Percentiles rank a stretch among this genome's conserved stretches.
These are phyloP conservation scores for Drosophila nikananu DNA, from an alignment of 1,140 invertebrate species.

Conservation along the genomic window DNA sequence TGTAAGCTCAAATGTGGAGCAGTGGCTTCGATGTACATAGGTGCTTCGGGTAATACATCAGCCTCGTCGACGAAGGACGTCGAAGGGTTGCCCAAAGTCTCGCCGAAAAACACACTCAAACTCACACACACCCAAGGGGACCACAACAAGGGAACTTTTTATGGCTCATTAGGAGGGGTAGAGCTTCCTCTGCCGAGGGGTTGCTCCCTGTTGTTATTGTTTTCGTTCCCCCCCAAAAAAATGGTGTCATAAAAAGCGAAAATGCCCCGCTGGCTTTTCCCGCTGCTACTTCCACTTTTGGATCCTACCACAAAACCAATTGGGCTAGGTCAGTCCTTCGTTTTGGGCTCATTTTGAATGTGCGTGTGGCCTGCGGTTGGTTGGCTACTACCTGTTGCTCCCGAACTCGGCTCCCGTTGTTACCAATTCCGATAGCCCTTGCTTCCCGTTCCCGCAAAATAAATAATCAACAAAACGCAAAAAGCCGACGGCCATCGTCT, in stretches of 20 bases:
- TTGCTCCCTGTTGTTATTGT: slow-evolving; percentile 31
- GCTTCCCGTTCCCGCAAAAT: not conserved
- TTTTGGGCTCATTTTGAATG: slow-evolving; percentile 25
- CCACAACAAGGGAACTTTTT: slow-evolving; percentile 40
- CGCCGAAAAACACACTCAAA: slow-evolving; percentile 27
- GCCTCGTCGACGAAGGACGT: slow-evolving; percentile 28
- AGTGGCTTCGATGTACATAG: slow-evolving; percentile 10
- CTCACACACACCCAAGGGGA: slow-evolving; percentile 14
- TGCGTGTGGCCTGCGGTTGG: slow-evolving; percentile 77
- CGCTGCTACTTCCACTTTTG: slow-evolving; percentile 3
- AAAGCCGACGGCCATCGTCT: slow-evolving; percentile 41
- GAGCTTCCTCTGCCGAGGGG: slow-evolving; percentile 10
- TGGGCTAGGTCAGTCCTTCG: slow-evolving; percentile 74
- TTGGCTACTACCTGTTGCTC: slow-evolving; percentile 71
- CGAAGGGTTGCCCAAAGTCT: slow-evolving; percentile 73
- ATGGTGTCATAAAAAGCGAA: slow-evolving; percentile 51
- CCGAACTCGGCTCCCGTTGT: slow-evolving; percentile 25
- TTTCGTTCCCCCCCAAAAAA: slow-evolving; percentile 6
- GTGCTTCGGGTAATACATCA: slow-evolving; percentile 35
- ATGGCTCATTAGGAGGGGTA: slow-evolving; percentile 58
- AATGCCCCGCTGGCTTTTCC: slow-evolving; percentile 41
- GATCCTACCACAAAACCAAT: slow-evolving; percentile 76
- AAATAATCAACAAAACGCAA: slow-evolving; percentile 29
- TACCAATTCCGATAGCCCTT: slow-evolving; percentile 6
- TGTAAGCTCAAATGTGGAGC: slow-evolving; percentile 4